Conservation (phyloP, 2,797 vertebrate species). For the Nasua narica region DNA sequence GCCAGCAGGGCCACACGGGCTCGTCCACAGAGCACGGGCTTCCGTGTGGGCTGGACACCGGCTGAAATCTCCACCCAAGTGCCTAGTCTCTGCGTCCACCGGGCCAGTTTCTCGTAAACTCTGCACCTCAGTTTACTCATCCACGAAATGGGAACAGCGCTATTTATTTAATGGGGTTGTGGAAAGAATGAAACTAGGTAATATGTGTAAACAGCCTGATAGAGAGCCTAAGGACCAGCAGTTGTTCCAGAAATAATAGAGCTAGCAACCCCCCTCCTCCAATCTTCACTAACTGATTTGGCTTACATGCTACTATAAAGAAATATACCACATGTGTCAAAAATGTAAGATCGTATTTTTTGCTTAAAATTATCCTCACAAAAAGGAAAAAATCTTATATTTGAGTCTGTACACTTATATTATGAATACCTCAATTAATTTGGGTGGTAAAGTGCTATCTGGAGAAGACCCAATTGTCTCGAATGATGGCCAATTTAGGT, state of each 20-base stretch:
- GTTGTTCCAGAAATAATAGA: background rate
- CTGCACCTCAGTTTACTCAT: background rate
- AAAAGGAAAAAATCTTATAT: background rate
- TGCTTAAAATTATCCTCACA: background rate
- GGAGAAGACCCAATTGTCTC: background rate
- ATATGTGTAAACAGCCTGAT: rapidly evolving
- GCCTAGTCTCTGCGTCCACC: background rate
- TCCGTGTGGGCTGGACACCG: background rate
- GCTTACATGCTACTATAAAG: background rate
- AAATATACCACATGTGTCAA: background rate
- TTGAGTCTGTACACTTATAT: background rate
- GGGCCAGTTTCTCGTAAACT: background rate
- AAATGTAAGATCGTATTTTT: background rate
- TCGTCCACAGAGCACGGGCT: background rate
- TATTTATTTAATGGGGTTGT: background rate
- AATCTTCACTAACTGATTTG: background rate
- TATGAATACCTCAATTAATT: background rate
- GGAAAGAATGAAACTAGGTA: background rate
- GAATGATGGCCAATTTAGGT: background rate
- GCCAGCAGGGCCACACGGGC: rapidly evolving
- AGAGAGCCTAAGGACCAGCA: no score
- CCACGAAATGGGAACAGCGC: background rate
- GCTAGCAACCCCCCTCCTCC: background rate
- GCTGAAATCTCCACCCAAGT: background rate
- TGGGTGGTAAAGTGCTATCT: background rate